Evolutionary conservation across 1,140 invertebrate species (phyloP).

Genomic region (Diachasma alloeum): DNA sequence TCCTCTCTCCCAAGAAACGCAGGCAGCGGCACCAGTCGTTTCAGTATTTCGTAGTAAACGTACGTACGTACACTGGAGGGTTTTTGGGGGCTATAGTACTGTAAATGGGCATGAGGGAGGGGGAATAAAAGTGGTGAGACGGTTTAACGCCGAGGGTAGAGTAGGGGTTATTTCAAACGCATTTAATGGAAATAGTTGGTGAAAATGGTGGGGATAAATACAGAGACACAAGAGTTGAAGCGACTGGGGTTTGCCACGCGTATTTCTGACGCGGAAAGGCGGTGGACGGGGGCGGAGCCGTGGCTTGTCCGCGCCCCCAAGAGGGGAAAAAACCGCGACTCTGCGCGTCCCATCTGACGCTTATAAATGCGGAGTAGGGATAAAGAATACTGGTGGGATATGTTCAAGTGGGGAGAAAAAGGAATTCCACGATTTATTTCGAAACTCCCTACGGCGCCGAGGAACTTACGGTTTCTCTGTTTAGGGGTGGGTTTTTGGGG

Average conservation of each 20-base stretch:
- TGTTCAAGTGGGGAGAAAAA: slow-evolving; percentile 44
- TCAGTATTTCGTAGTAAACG: slow-evolving; percentile 7
- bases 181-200: slow-evolving; percentile 8
- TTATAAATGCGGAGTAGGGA: neutral
- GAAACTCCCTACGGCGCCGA: neutral
- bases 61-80: neutral
- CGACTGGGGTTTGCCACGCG: neutral
- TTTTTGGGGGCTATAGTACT: neutral
- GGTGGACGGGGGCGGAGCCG: slow-evolving; percentile 60
- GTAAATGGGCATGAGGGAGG: neutral
- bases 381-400: slow-evolving; percentile 37
- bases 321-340: slow-evolving; percentile 67
- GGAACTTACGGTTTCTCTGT: neutral
- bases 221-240: slow-evolving; percentile 5
- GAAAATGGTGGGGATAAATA: slow-evolving; percentile 5
- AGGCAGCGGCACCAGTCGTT: neutral
- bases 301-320: slow-evolving; percentile 59
- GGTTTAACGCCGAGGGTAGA: slow-evolving; percentile 1
- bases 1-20: slow-evolving; percentile 9
- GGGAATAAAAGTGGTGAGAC: neutral
- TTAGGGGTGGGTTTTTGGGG: neutral
- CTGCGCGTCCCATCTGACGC: slow-evolving; percentile 33
- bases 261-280: slow-evolving; percentile 16
- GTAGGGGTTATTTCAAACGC: neutral
- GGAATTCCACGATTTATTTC: slow-evolving; percentile 42